Conservation (phyloP, 2,113 vertebrate species). For the Halichoeres trimaculatus region DNA sequence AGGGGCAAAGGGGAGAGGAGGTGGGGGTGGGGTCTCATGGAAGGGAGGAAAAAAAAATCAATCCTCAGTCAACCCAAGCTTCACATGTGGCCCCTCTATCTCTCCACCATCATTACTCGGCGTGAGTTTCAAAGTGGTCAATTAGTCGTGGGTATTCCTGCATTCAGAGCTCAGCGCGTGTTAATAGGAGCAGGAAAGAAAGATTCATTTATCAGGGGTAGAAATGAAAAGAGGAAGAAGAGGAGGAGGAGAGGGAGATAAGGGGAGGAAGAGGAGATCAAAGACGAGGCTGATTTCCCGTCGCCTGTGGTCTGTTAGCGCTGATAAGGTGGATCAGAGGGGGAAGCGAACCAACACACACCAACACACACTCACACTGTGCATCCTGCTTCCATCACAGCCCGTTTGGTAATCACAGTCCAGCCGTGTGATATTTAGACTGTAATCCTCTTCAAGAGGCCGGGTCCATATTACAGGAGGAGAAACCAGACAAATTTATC, state of each 20-base stretch:
- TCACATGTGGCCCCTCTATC: slow-evolving; percentile 17
- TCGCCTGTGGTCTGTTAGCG: slow-evolving; percentile 63
- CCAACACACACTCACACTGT: slow-evolving; percentile 6
- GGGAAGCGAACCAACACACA: slow-evolving; percentile 23
- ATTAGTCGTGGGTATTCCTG: slow-evolving; percentile 43
- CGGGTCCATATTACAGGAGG: slow-evolving; percentile 35
- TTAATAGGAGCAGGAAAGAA: slow-evolving; percentile 41
- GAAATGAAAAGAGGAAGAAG: slow-evolving; percentile 6
- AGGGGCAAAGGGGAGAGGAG: slow-evolving; percentile 9
- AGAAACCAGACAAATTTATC: slow-evolving; percentile 16
- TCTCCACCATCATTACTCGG: slow-evolving; percentile 34
- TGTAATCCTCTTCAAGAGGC: slow-evolving; percentile 51
- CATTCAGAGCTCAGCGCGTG: slow-evolving; percentile 31
- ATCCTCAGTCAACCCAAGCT: slow-evolving; percentile 37
- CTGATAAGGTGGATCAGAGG: slow-evolving; percentile 75
- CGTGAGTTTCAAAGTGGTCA: slow-evolving; percentile 43
- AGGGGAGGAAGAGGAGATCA: slow-evolving; percentile 48
- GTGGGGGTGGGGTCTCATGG: slow-evolving; percentile 49
- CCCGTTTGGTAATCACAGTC: slow-evolving; percentile 43
- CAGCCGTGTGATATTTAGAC: slow-evolving; percentile 57
- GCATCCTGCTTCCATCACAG: slow-evolving; percentile 8
- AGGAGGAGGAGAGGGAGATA: slow-evolving; percentile 19
- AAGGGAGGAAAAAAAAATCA: slow-evolving; percentile 29
- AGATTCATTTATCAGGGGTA: not conserved
- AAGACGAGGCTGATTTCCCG: slow-evolving; percentile 52